Conservation (phyloP, 2,888 invertebrate species). For the Lydus trimaculatus region DNA sequence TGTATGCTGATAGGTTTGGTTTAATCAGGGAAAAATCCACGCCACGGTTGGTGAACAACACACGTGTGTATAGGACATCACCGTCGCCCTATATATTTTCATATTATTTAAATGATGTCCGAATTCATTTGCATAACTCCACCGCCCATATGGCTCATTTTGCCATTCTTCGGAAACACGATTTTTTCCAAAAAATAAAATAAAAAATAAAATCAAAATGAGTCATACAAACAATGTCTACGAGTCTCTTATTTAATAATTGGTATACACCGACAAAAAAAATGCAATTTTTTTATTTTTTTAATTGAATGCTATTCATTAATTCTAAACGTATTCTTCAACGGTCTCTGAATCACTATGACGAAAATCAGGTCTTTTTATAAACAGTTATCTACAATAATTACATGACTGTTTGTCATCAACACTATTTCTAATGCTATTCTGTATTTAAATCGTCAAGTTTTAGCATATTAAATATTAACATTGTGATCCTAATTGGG, state of each 20-base stretch:
- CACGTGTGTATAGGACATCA: constrained; percentile 54
- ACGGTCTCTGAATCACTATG: not conserved
- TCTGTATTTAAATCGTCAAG: not conserved
- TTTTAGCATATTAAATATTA: constrained; percentile 22
- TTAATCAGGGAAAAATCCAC: constrained; percentile 52
- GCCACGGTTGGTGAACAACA: constrained; percentile 48
- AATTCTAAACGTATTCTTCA: not conserved
- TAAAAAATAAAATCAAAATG: constrained; percentile 22
- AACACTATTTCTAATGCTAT: constrained; percentile 2
- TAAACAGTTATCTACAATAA: not conserved
- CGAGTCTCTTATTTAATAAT: too few species aligned
- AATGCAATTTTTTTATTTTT: too few species aligned
- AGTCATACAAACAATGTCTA: not conserved
- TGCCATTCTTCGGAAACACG: constrained; percentile 40
- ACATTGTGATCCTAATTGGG: constrained; percentile 28
- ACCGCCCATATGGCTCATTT: constrained; percentile 52
- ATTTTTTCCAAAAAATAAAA: constrained; percentile 9
- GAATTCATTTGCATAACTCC: constrained; percentile 51
- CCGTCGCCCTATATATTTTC: constrained; percentile 52
- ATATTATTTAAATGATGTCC: constrained; percentile 56
- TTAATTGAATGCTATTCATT: not conserved
- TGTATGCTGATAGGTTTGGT: constrained; percentile 51
- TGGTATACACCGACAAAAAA: too few species aligned
- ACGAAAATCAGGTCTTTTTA: not conserved
- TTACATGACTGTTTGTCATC: not conserved